phyloP scores from a whole-genome alignment of 2,797 vertebrate genomes.

The Momotus momota region DNA sequence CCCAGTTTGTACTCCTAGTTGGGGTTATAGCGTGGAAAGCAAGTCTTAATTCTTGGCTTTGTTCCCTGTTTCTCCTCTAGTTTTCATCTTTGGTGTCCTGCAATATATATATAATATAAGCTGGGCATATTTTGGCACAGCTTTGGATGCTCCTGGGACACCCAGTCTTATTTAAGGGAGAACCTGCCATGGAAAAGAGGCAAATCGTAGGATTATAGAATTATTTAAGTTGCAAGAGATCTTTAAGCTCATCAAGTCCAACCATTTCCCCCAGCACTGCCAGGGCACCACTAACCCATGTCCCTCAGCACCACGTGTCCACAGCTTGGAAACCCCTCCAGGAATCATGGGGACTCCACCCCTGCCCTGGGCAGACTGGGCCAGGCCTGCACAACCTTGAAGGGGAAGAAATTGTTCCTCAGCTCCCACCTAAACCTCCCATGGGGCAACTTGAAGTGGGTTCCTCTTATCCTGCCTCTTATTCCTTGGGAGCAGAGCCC shows the following conservation, averaged over 20 bases:
- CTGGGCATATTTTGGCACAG: not conserved
- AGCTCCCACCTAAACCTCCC: no score
- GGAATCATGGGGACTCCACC: no score
- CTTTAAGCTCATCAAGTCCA: not conserved
- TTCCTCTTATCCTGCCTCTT: no score
- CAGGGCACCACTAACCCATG: not conserved
- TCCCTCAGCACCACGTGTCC: not conserved
- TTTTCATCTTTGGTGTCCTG: not conserved
- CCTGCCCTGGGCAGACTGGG: no score
- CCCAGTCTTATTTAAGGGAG: not conserved
- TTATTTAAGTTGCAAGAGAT: not conserved
- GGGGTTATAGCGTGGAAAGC: not conserved
- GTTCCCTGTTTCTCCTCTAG: rapidly evolving
- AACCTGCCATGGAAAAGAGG: not conserved
- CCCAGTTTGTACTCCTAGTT: not conserved
- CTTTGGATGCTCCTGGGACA: not conserved
- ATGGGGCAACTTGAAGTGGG: no score
- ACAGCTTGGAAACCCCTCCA: not conserved
- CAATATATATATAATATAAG: rapidly evolving
- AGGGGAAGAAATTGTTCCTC: no score
- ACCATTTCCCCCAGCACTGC: not conserved
- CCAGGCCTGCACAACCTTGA: no score
- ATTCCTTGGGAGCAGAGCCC: no score
- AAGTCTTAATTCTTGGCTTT: not conserved
- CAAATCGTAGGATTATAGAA: not conserved